These are phyloP conservation scores for Cladorhizidae sp. DNA, from an alignment of 37 sponge, comb jelly and placozoan species.

Conservation along the genomic window DNA sequence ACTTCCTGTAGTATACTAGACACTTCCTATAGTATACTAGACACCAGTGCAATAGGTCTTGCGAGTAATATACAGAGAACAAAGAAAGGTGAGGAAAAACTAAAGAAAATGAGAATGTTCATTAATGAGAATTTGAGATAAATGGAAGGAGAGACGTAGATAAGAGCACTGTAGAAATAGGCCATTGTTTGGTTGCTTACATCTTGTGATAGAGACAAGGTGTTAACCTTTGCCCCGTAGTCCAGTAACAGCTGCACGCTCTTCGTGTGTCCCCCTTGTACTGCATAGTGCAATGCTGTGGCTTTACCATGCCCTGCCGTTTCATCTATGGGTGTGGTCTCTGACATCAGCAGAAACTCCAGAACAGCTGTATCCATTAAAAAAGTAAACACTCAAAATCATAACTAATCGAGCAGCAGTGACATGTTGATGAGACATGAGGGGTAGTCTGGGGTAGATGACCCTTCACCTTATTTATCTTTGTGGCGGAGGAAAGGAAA, in stretches of 20 bases:
- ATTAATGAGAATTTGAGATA: background rate
- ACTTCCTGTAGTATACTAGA: no score
- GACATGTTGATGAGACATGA: no score
- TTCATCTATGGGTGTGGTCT: background rate
- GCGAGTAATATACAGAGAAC: background rate
- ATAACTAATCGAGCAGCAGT: background rate
- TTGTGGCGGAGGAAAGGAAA: no score
- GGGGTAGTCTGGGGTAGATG: no score
- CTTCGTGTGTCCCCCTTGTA: slow-evolving; percentile 40
- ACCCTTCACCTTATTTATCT: no score
- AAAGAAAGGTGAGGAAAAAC: background rate
- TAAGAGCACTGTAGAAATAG: background rate
- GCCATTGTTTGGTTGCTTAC: slow-evolving; percentile 2
- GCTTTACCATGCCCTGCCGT: slow-evolving; percentile 5
- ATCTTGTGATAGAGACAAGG: slow-evolving; percentile 55
- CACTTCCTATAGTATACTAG: no score
- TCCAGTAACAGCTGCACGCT: slow-evolving; percentile 57
- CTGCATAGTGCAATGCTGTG: slow-evolving; percentile 77
- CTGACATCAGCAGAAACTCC: slow-evolving; percentile 48
- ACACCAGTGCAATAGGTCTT: no score
- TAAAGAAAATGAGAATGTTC: background rate
- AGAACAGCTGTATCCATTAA: slow-evolving; percentile 60
- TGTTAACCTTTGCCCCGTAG: slow-evolving; percentile 60
- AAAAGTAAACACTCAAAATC: no score
- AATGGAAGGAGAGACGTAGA: background rate